phyloP scores from a whole-genome alignment of 2,113 vertebrate species.

The Indicator maculatus region DNA sequence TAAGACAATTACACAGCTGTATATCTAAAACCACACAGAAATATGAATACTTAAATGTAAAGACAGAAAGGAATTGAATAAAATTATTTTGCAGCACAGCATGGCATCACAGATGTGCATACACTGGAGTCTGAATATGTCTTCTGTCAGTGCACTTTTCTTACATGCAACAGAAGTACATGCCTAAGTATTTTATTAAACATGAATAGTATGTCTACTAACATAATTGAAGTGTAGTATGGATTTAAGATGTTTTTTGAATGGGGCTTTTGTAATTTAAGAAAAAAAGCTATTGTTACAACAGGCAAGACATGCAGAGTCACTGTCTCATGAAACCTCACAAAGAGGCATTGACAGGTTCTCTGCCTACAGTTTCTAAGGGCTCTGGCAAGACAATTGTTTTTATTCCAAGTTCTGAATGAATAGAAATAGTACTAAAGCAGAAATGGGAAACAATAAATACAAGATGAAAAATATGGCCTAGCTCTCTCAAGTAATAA shows the following conservation, averaged over 20 bases:
- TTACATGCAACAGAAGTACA: not conserved
- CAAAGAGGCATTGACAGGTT: not conserved
- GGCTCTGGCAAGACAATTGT: not conserved
- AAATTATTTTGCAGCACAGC: not conserved
- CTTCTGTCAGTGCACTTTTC: not conserved
- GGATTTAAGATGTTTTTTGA: not conserved
- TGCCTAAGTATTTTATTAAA: not conserved
- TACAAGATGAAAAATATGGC: not conserved
- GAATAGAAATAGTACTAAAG: not conserved
- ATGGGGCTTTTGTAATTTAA: not conserved
- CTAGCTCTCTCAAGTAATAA: not conserved
- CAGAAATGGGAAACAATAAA: not conserved
- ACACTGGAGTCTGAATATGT: not conserved
- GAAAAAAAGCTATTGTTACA: not conserved
- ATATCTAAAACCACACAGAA: not conserved
- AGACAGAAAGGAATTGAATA: not conserved
- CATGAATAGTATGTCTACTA: not conserved
- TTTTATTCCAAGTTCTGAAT: not conserved
- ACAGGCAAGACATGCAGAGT: not conserved
- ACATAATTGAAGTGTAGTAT: not conserved
- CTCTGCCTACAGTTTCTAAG: slow-evolving; percentile 6
- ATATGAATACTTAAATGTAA: not conserved
- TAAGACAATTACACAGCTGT: not conserved
- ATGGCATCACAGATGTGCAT: not conserved
- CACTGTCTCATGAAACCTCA: not conserved